Evolutionary conservation across 2,797 vertebrate genomes (phyloP).

Genomic region (Hydrophis major): DNA sequence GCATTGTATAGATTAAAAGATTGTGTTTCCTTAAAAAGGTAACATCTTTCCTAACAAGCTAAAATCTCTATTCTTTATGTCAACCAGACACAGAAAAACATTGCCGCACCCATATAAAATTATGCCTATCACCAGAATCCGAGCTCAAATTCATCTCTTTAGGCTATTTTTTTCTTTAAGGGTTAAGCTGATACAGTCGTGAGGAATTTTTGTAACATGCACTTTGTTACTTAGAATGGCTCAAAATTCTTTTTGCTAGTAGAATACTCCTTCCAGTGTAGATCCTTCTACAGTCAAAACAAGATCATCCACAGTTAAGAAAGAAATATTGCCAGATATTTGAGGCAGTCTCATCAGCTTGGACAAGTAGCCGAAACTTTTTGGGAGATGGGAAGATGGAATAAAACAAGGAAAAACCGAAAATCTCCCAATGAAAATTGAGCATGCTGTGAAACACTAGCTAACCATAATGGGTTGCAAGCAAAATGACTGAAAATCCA

Average conservation of each 20-base stretch:
- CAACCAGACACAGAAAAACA: not conserved
- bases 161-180: not conserved
- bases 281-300: not conserved
- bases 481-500: not conserved
- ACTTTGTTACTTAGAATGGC: not conserved
- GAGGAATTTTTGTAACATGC: not conserved
- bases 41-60: not conserved
- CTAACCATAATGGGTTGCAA: not conserved
- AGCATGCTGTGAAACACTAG: not conserved
- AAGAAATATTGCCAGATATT: not conserved
- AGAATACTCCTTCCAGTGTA: not conserved
- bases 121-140: not conserved
- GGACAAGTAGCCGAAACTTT: not conserved
- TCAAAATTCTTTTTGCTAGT: not conserved
- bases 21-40: not conserved
- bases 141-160: not conserved
- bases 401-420: not conserved
- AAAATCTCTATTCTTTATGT: not conserved
- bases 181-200: not conserved
- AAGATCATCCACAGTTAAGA: not conserved
- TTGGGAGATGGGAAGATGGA: not conserved
- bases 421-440: not conserved
- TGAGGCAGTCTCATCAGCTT: not conserved
- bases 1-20: not conserved
- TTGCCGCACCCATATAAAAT: not conserved